These are phyloP conservation scores for Mamestra brassicae DNA, from an alignment of 2,888 invertebrate genomes.

Conservation along the genomic window DNA sequence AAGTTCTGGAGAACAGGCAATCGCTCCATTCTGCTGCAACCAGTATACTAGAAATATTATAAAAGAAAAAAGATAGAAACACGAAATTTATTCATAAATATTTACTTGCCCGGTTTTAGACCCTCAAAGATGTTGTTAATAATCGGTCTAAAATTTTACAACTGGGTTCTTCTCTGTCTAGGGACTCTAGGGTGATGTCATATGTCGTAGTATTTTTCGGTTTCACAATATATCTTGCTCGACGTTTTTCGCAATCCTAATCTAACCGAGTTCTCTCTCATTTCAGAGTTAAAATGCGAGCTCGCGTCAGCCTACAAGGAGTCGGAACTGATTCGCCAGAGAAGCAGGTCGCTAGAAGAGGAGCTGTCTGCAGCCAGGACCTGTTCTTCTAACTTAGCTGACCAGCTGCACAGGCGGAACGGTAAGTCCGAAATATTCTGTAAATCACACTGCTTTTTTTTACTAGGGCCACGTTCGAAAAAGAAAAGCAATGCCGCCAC, in stretches of 20 bases:
- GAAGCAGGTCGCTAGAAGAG: conserved; percentile 91
- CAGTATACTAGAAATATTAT: no score
- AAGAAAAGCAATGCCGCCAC: no score
- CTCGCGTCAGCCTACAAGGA: conserved; percentile 93
- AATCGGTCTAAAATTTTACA: no score
- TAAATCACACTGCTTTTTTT: no score
- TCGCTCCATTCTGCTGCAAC: neutral
- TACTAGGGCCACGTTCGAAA: no score
- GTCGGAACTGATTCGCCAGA: conserved; percentile 91
- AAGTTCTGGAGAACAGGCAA: neutral
- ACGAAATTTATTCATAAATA: no score
- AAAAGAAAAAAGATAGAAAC: no score
- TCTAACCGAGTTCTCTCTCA: neutral
- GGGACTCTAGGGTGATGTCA: neutral
- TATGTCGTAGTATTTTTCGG: neutral
- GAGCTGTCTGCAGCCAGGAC: conserved; percentile 91
- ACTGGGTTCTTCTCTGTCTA: no score
- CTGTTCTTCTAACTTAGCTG: conserved; percentile 91
- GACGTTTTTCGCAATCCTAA: no score
- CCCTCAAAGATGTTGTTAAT: no score
- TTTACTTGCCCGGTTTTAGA: no score
- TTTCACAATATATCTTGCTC: no score
- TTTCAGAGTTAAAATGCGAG: conserved; percentile 92
- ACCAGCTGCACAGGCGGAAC: conserved; percentile 90
- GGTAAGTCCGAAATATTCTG: conserved; percentile 78